Conservation (phyloP, 2,797 vertebrate species). For the Sphenodon punctatus region DNA sequence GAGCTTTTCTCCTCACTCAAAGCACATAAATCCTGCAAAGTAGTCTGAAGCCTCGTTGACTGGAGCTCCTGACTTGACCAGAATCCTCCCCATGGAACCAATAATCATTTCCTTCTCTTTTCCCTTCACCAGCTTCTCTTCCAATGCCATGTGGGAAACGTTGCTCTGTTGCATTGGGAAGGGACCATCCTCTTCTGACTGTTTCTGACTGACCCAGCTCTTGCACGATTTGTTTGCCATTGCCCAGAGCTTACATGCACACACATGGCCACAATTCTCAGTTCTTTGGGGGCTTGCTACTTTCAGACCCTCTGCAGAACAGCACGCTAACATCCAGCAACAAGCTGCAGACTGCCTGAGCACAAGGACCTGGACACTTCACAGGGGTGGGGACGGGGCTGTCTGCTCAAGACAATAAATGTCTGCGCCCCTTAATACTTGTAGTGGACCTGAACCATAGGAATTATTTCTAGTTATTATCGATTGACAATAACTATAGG, state of each 20-base stretch:
- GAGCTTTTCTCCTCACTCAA: background rate
- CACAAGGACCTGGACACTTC: background rate
- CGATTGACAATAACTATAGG: no score
- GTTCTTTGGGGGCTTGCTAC: background rate
- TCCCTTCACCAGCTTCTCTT: background rate
- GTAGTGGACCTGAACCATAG: background rate
- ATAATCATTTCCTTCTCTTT: background rate
- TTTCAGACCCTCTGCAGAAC: background rate
- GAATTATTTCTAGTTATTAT: no score
- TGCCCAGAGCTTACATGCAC: background rate
- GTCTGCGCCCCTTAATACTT: background rate
- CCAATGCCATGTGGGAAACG: background rate
- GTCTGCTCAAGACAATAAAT: background rate
- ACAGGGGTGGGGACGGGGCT: no score
- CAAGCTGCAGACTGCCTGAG: background rate
- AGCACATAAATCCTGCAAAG: background rate
- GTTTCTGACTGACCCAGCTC: background rate
- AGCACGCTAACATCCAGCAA: background rate
- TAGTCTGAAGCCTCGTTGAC: conserved; percentile 30
- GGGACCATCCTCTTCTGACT: background rate
- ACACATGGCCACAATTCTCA: background rate
- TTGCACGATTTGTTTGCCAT: background rate
- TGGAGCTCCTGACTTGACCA: background rate
- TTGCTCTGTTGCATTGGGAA: background rate
- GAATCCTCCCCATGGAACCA: conserved; percentile 22